Evolutionary conservation across 2,888 invertebrate genomes (phyloP).

Genomic region (Geophilus truncorum): DNA sequence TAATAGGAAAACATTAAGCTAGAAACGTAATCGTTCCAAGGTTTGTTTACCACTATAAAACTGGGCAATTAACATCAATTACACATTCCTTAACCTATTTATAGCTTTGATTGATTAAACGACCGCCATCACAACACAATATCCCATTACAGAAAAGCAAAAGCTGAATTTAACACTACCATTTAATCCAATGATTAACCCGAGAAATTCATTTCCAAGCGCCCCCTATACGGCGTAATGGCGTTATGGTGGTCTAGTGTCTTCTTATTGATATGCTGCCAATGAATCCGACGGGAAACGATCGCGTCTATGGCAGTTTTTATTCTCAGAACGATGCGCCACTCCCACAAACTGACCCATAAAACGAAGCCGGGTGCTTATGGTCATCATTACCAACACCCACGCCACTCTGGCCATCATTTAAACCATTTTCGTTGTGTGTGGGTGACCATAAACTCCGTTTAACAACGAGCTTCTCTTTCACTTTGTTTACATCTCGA

Average conservation of each 20-base stretch:
- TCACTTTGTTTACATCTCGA: not conserved
- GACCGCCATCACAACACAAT: no score
- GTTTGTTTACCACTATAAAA: not conserved
- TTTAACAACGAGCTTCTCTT: no score
- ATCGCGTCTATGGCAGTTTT: no score
- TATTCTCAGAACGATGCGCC: not conserved
- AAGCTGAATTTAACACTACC: not conserved
- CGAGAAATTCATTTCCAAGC: not conserved
- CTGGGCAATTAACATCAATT: not conserved
- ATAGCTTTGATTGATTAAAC: not conserved
- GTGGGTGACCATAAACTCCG: not conserved
- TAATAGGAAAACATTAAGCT: no score
- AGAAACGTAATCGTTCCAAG: not conserved
- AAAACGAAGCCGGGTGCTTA: not conserved
- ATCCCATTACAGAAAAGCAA: no score
- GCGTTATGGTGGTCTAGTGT: no score
- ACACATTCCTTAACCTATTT: not conserved
- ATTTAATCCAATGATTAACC: no score
- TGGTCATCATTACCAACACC: not conserved
- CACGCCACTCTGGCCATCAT: not conserved
- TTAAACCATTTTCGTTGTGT: not conserved
- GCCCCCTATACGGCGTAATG: no score
- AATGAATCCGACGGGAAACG: not conserved
- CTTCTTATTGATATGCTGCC: not conserved
- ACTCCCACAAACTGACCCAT: not conserved